Conservation (phyloP, 2,888 invertebrate species). For the Melinopterus prodromus region DNA sequence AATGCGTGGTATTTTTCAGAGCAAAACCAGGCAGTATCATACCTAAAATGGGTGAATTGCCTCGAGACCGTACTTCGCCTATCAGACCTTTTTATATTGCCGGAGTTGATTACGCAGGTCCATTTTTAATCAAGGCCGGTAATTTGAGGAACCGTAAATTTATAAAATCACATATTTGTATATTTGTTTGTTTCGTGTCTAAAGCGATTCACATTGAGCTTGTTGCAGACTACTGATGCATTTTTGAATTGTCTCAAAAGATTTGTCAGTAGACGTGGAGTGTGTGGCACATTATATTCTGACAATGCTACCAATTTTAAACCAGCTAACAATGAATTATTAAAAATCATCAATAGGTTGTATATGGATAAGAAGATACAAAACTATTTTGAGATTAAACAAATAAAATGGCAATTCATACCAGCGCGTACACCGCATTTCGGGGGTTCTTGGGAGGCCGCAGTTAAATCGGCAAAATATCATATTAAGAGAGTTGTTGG, state of each 20-base stretch:
- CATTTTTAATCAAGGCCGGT: no score
- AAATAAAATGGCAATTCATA: constrained; percentile 21
- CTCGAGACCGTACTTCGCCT: no score
- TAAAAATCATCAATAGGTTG: not conserved
- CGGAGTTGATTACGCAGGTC: no score
- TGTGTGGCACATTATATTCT: constrained; percentile 14
- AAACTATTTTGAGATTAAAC: not conserved
- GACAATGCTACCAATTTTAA: constrained; percentile 30
- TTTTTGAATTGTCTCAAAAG: constrained; percentile 27
- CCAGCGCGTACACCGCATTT: constrained; percentile 24
- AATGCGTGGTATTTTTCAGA: no score
- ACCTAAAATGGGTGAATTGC: not conserved
- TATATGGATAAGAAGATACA: not conserved
- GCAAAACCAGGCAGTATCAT: no score
- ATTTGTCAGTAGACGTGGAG: constrained; percentile 26
- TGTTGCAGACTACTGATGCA: not conserved
- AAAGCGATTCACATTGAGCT: no score
- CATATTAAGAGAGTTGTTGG: constrained; percentile 17
- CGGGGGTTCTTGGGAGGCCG: constrained; percentile 25
- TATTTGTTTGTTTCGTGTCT: no score
- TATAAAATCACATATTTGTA: no score
- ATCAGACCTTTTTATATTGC: no score
- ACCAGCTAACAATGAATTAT: not conserved
- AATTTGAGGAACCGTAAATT: no score
- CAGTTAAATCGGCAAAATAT: constrained; percentile 25